These are phyloP conservation scores for Amorpha juglandis DNA, from an alignment of 2,888 invertebrate species.

Conservation along the genomic window DNA sequence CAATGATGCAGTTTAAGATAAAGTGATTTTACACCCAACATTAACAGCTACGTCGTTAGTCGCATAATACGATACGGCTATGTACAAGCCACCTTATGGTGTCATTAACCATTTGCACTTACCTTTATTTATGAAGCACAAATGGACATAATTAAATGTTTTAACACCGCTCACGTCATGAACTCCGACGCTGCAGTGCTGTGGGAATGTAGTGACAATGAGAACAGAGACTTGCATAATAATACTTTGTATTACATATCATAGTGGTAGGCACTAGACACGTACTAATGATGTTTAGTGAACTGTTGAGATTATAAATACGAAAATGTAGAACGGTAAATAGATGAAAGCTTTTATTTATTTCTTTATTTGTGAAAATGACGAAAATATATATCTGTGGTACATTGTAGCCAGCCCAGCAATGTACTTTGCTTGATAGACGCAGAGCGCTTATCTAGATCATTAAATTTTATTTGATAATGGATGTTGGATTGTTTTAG, in stretches of 20 bases:
- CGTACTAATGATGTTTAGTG: background rate
- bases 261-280: background rate
- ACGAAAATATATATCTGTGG: too few species aligned
- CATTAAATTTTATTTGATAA: too few species aligned
- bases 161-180: slow-evolving; percentile 10
- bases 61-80: background rate
- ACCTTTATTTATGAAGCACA: background rate
- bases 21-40: background rate
- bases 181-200: background rate
- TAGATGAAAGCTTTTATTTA: too few species aligned
- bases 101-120: slow-evolving; percentile 13
- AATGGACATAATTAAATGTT: slow-evolving; percentile 18
- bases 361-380: too few species aligned
- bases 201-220: slow-evolving; percentile 18
- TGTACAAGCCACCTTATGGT: background rate
- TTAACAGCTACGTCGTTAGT: background rate
- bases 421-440: too few species aligned
- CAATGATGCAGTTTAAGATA: slow-evolving; percentile 11
- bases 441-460: too few species aligned
- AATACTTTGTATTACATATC: background rate
- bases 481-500: too few species aligned
- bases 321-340: too few species aligned
- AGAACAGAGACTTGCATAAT: background rate
- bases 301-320: background rate
- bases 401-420: too few species aligned